Base-by-base conservation (phyloP, 2,888 invertebrate species). In the Nematopogon swammerdamellus region DNA sequence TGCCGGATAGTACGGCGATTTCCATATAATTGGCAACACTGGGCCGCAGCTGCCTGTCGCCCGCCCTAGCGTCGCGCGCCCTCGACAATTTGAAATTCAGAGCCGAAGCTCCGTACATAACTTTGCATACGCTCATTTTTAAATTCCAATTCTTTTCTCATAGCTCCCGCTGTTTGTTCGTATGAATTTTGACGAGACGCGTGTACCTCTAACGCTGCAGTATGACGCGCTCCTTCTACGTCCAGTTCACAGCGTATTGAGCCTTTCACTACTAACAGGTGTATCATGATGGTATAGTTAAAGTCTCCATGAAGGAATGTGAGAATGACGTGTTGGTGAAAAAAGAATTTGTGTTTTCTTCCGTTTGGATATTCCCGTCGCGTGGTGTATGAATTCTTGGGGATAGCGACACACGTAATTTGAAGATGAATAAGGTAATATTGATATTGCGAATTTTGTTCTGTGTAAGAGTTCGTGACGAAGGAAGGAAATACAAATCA, bases 251-350 rank as follows among this genome's bases (percentile, higher is more conserved):
- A n/a, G n/a, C n/a, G 25, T 25, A 4, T 25, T 25, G 25, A 25
- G 25, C 25, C 4, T 4, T 4, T 6, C 25, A 4, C 25, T 25
- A 25, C 8, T 6, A 8, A 25, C 4, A 25, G 8, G 43, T 42
- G 46, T 50, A 53, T 58, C 58, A 54, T 52, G 46, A 44, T 30
- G 17, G 19, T 44, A 49, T 44, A 18, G 47, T 20, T 18, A 11
- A 52, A 49, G 53, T 55, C 50, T 43, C 46, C 14, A 14, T 20
- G 52, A 46, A 45, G 25, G 49, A 44, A 50, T 47, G 54, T 45
- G 49, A 43, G 18, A 3, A n/a, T 45, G 18, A 18, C 17, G 25
- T 25, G 25, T 25, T 25, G 25, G 25, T 25, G 25, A 25, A 25
- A 6, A n/a, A 25, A 25, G 25, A 25, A 25, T 25, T 25, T 25